A percentile compares a stretch with the other conserved stretches of the same genome.
Evolutionary conservation across 1,140 invertebrate genomes (phyloP).

Genomic region (Uloborus diversus): DNA sequence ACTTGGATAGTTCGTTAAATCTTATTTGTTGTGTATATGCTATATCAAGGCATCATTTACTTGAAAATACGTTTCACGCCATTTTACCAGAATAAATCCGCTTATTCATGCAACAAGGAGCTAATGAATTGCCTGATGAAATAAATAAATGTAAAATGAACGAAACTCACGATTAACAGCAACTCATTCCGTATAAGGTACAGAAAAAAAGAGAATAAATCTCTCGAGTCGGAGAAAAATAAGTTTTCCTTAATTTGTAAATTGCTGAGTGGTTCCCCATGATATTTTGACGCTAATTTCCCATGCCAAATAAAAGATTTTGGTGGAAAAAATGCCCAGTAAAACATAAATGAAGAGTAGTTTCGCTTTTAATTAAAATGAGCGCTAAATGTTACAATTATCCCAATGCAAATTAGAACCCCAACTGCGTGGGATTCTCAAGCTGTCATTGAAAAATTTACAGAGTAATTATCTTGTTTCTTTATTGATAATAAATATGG

Average conservation of each 20-base stretch:
- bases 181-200: not conserved
- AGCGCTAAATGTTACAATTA: constrained; percentile 17
- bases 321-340: not conserved
- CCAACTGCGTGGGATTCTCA: not conserved
- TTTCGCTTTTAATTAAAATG: constrained; percentile 7
- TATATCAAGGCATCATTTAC: no score
- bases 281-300: constrained; percentile 19
- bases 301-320: constrained; percentile 12
- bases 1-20: no score
- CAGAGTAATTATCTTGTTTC: not conserved
- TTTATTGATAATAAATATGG: not conserved
- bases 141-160: constrained; percentile 10
- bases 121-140: no score
- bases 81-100: no score
- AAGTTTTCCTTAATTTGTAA: constrained; percentile 12
- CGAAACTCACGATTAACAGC: constrained; percentile 1
- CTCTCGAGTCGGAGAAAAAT: constrained; percentile 1
- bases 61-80: no score
- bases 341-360: not conserved
- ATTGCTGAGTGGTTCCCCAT: constrained; percentile 6
- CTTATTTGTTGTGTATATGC: no score
- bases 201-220: not conserved
- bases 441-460: not conserved
- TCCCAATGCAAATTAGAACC: not conserved
- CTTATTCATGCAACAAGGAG: no score